These are phyloP conservation scores for Syrrhaptes paradoxus DNA, from an alignment of 2,113 vertebrate genomes.

Conservation along the genomic window DNA sequence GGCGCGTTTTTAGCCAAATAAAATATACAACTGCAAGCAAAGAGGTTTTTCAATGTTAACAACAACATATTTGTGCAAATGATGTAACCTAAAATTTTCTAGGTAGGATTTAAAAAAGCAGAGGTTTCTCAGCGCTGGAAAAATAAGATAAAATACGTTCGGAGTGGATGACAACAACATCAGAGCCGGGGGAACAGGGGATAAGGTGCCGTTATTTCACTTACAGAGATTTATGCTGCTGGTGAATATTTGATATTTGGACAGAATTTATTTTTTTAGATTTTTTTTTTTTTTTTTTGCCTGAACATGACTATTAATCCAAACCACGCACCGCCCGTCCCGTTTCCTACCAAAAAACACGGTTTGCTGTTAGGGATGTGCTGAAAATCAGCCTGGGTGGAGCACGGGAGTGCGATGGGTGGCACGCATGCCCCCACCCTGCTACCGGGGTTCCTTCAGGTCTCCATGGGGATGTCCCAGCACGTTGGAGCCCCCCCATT, in stretches of 20 bases:
- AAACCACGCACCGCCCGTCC: background rate
- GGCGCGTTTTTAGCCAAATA: conserved; percentile 88
- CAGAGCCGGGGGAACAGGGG: background rate
- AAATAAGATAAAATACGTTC: conserved; percentile 75
- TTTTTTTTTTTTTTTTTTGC: background rate
- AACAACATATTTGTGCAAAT: conserved; percentile 92
- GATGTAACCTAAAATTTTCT: conserved; percentile 86
- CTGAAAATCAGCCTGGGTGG: background rate
- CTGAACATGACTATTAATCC: background rate
- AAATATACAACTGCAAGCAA: conserved; percentile 93
- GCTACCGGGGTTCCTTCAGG: background rate
- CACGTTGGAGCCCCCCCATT: background rate
- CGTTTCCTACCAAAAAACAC: background rate
- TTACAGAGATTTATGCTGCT: background rate
- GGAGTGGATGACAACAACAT: background rate
- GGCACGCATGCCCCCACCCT: background rate
- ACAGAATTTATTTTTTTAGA: background rate
- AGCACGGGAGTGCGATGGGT: background rate
- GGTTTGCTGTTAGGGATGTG: background rate
- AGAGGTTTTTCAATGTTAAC: conserved; percentile 90
- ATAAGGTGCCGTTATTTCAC: conserved; percentile 1
- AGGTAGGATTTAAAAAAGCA: conserved; percentile 73
- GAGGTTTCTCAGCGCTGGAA: conserved; percentile 68
- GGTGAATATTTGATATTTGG: background rate
- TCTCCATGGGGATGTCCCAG: background rate